Conservation (phyloP, 1,140 invertebrate species). For the Aphelinus atriplicis region DNA sequence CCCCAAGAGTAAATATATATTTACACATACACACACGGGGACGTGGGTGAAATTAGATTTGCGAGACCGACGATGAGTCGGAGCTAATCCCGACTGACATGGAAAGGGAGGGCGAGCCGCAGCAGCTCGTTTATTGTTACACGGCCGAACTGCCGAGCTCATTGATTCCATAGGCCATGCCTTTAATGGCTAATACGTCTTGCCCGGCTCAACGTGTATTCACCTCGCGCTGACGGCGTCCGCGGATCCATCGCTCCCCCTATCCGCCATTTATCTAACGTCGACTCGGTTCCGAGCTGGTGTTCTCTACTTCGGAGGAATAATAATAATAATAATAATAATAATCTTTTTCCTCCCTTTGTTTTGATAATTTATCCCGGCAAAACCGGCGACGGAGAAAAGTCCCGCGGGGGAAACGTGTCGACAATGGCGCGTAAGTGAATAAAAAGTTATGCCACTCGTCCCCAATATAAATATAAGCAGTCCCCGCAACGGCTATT, state of each 20-base stretch:
- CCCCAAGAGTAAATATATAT: slow-evolving; percentile 3
- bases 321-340: too few relatives aligned
- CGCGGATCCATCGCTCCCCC: too few relatives aligned
- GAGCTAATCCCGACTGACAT: slow-evolving; percentile 5
- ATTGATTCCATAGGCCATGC: slow-evolving; percentile 6
- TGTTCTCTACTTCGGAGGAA: too few relatives aligned
- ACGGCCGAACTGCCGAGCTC: not conserved
- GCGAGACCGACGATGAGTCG: not conserved
- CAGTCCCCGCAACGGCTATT: too few relatives aligned
- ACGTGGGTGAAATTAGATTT: slow-evolving; percentile 46
- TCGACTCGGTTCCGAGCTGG: too few relatives aligned
- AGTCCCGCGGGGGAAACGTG: too few relatives aligned
- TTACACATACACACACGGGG: not conserved
- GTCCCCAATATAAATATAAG: slow-evolving; percentile 17
- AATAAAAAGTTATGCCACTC: not conserved
- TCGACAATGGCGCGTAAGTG: too few relatives aligned
- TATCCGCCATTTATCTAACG: too few relatives aligned
- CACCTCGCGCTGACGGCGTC: too few relatives aligned
- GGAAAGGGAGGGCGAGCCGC: slow-evolving; percentile 4
- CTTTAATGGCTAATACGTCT: slow-evolving; percentile 14
- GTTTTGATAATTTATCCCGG: too few relatives aligned
- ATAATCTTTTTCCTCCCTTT: too few relatives aligned
- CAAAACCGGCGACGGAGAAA: too few relatives aligned
- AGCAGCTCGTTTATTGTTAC: slow-evolving; percentile 19
- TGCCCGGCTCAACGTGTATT: not conserved